phyloP scores from a whole-genome alignment of 2,797 vertebrate species.

The Mastacembelus armatus region DNA sequence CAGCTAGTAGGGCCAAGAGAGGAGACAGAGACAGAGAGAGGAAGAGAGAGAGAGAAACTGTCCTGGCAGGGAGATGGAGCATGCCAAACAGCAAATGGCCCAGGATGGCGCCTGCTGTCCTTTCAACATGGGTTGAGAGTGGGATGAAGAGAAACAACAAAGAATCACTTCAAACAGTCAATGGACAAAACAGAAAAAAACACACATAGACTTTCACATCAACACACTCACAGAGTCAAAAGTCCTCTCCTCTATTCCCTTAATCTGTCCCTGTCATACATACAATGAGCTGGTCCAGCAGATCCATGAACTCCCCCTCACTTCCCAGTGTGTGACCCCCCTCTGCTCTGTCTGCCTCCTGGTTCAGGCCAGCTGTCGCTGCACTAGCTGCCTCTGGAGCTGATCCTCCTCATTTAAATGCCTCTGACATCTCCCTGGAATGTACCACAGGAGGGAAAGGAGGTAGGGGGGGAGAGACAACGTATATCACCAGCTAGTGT shows the following conservation, averaged over 20 bases:
- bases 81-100: constrained; percentile 62
- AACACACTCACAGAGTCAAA: constrained; percentile 42
- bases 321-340: constrained; percentile 70
- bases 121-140: constrained; percentile 51
- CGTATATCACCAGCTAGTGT: constrained; percentile 41
- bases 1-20: constrained; percentile 55
- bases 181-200: constrained; percentile 47
- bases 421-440: constrained; percentile 83
- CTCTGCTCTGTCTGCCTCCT: constrained; percentile 75
- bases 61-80: constrained; percentile 63
- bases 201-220: constrained; percentile 15
- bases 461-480: constrained; percentile 54
- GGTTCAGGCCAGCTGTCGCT: constrained; percentile 84
- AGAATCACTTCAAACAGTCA: constrained; percentile 56
- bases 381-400: constrained; percentile 80
- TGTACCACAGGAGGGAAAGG: constrained; percentile 76
- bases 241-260: constrained; percentile 48
- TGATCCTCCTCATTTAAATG: constrained; percentile 85
- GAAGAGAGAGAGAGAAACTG: constrained; percentile 31
- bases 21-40: constrained; percentile 46
- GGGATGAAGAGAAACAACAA: constrained; percentile 50
- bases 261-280: constrained; percentile 75
- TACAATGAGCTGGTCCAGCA: constrained; percentile 78
- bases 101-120: constrained; percentile 62
- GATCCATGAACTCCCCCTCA: constrained; percentile 77